A percentile compares a stretch with the other conserved stretches of the same genome.
phyloP scores from a whole-genome alignment of 2,888 invertebrate genomes.

The Odontocerum albicorne region DNA sequence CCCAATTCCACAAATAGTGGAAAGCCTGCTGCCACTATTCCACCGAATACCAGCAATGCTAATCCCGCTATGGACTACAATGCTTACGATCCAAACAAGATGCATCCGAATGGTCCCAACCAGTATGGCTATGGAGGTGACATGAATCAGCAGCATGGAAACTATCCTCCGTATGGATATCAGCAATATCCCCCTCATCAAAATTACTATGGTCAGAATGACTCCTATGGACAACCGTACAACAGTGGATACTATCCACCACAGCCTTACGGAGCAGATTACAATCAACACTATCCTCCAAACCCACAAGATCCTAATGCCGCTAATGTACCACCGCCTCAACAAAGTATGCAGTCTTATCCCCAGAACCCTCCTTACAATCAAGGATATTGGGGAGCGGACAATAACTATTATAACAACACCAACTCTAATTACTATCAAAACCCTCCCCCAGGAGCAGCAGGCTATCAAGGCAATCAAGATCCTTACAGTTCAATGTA shows the following conservation, averaged over 20 bases:
- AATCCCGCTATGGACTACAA: constrained; percentile 33
- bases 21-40: constrained; percentile 56
- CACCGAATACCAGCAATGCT: constrained; percentile 48
- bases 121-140: constrained; percentile 30
- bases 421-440: constrained; percentile 50
- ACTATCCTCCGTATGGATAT: constrained; percentile 46
- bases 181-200: constrained; percentile 47
- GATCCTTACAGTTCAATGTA: constrained; percentile 25
- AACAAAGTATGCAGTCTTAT: constrained; percentile 29
- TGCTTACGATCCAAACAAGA: constrained; percentile 22
- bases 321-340: constrained; percentile 20
- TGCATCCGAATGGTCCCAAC: constrained; percentile 28
- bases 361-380: constrained; percentile 40
- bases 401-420: constrained; percentile 46
- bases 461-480: constrained; percentile 23
- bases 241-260: constrained; percentile 50
- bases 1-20: constrained; percentile 44
- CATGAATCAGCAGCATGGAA: constrained; percentile 35
- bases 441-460: constrained; percentile 40
- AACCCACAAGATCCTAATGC: constrained; percentile 20
- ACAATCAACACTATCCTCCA: constrained; percentile 39
- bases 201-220: constrained; percentile 44
- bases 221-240: constrained; percentile 46
- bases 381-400: constrained; percentile 38
- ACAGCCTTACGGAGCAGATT: constrained; percentile 47